A percentile compares a stretch with the other conserved stretches of the same genome.
phyloP scores from a whole-genome alignment of 2,888 invertebrate genomes.

The Pardosa pseudoannulata region DNA sequence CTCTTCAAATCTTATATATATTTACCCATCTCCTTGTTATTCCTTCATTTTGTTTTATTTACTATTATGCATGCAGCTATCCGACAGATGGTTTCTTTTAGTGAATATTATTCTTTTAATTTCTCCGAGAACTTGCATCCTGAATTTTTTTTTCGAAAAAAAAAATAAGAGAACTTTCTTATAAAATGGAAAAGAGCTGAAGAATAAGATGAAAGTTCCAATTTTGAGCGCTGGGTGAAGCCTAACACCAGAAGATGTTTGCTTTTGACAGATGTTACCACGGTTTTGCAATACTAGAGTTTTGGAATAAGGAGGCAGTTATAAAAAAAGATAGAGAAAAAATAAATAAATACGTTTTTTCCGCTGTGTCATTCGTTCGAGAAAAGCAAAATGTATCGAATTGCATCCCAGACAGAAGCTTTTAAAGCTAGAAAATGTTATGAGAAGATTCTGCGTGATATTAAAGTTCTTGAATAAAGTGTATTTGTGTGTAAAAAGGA shows the following conservation, averaged over 20 bases:
- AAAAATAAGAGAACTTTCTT: conserved; percentile 3
- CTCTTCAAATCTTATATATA: neutral
- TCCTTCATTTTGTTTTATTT: neutral
- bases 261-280: conserved; percentile 9
- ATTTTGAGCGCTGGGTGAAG: neutral
- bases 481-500: too few relatives aligned
- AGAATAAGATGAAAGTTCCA: conserved; percentile 9
- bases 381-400: neutral
- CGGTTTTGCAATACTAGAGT: conserved; percentile 5
- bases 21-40: neutral
- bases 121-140: neutral
- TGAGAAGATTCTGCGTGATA: neutral
- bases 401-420: neutral
- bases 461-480: neutral
- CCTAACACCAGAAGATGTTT: neutral
- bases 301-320: neutral
- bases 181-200: neutral
- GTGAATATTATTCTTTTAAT: conserved; percentile 7
- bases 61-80: conserved; percentile 3
- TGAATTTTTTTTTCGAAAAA: too few relatives aligned
- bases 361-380: neutral
- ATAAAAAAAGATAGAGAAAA: too few relatives aligned
- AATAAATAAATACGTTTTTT: neutral
- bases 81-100: neutral
- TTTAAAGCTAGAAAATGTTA: neutral